Evolutionary conservation across 2,888 invertebrate species (phyloP).

Genomic region (Cantharis lateralis): DNA sequence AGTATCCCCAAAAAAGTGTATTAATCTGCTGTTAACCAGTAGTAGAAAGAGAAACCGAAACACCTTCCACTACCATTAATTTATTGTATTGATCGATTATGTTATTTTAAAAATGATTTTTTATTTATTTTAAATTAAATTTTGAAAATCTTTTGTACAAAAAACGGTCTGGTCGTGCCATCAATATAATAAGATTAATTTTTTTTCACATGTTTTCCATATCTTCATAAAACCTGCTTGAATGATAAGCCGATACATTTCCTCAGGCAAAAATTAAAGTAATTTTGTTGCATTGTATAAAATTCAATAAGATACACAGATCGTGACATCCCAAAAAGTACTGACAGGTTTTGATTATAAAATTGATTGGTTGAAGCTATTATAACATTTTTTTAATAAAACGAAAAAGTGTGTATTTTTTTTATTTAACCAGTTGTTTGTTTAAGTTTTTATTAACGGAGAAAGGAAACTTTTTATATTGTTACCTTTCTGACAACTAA

Average conservation of each 20-base stretch:
- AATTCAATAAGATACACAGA: not conserved
- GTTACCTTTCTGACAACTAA: not conserved
- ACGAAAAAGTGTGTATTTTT: not conserved
- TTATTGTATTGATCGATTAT: not conserved
- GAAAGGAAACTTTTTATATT: not conserved
- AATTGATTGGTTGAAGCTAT: not conserved
- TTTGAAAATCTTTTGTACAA: not conserved
- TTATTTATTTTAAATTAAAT: too few species aligned
- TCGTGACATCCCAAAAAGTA: not conserved
- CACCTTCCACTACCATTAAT: constrained; percentile 20
- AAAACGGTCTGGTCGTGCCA: too few species aligned
- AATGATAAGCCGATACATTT: not conserved
- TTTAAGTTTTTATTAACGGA: not conserved
- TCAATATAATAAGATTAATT: too few species aligned
- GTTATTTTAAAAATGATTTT: not conserved
- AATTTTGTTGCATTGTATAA: not conserved
- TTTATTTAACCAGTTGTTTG: not conserved
- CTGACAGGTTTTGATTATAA: not conserved
- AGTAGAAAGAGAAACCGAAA: constrained; percentile 21
- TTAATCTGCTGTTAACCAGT: constrained; percentile 16
- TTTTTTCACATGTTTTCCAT: not conserved
- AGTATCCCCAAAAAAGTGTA: constrained; percentile 13
- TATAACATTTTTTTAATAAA: not conserved
- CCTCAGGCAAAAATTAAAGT: not conserved
- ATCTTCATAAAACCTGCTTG: not conserved